Conservation (phyloP, 2,888 invertebrate genomes). For the Acleris cristana region DNA sequence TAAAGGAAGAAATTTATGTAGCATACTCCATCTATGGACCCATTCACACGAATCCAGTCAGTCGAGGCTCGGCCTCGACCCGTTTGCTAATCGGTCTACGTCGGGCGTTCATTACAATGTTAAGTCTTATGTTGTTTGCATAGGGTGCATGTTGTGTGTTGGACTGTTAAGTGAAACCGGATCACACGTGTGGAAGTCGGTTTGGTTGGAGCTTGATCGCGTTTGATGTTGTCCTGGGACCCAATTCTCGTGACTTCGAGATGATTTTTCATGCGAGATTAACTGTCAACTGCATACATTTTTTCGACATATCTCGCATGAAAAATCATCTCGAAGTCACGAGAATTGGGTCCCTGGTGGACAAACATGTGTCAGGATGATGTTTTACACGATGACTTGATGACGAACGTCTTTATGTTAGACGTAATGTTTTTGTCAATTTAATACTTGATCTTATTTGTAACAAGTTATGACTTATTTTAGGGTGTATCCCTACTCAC, state of each 20-base stretch:
- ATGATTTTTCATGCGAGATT: too few relatives aligned
- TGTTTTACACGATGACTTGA: not conserved
- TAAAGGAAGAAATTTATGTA: not conserved
- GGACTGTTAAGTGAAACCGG: slow-evolving; percentile 53
- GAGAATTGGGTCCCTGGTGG: too few relatives aligned
- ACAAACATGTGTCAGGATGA: slow-evolving; percentile 1
- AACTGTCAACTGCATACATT: too few relatives aligned
- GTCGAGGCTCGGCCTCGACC: slow-evolving; percentile 54
- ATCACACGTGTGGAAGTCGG: slow-evolving; percentile 51
- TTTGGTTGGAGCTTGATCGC: slow-evolving; percentile 44
- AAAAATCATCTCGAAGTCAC: too few relatives aligned
- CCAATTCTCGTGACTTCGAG: too few relatives aligned
- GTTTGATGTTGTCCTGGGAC: slow-evolving; percentile 7
- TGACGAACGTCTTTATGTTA: too few relatives aligned
- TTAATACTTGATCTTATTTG: too few relatives aligned
- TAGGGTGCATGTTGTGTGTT: not conserved
- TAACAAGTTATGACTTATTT: too few relatives aligned
- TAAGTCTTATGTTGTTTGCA: not conserved
- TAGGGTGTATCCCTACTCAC: too few relatives aligned
- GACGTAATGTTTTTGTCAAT: too few relatives aligned
- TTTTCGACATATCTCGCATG: too few relatives aligned
- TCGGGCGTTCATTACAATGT: slow-evolving; percentile 35
- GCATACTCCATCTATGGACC: slow-evolving; percentile 1
- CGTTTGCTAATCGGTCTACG: slow-evolving; percentile 44
- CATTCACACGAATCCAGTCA: slow-evolving; percentile 28